A percentile compares a stretch with the other conserved stretches of the same genome.
Conservation (phyloP, 2,797 vertebrate genomes). For the Chaetophractus vellerosus region DNA sequence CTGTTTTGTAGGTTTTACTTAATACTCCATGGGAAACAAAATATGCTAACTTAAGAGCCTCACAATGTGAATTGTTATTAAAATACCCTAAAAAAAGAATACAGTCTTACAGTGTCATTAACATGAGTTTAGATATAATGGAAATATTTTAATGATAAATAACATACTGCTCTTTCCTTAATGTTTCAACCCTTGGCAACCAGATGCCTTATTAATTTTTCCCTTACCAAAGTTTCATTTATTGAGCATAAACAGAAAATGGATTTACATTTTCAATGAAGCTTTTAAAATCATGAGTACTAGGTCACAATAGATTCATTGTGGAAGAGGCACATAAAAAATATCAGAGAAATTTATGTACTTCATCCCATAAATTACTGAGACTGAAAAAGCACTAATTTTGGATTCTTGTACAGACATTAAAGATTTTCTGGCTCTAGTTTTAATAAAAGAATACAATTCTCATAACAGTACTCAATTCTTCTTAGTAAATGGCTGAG, state of each 20-base stretch:
- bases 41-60: constrained; percentile 57
- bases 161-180: neutral
- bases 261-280: constrained; percentile 46
- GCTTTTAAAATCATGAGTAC: constrained; percentile 33
- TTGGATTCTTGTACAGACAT: constrained; percentile 21
- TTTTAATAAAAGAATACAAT: constrained; percentile 50
- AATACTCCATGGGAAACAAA: constrained; percentile 26
- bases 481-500: constrained; percentile 70
- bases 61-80: constrained; percentile 48
- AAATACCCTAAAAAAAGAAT: constrained; percentile 5
- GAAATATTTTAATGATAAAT: constrained; percentile 23
- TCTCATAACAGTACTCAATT: constrained; percentile 69
- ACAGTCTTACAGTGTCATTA: neutral
- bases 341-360: constrained; percentile 27
- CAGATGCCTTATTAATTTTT: constrained; percentile 58
- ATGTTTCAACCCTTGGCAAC: constrained; percentile 5
- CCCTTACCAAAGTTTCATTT: constrained; percentile 48
- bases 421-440: constrained; percentile 1
- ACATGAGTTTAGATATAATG: constrained; percentile 15
- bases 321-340: neutral
- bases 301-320: neutral
- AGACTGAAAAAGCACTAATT: constrained; percentile 38
- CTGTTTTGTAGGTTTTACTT: constrained; percentile 63
- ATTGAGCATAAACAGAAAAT: constrained; percentile 38
- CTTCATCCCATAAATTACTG: constrained; percentile 5